Conservation (phyloP, 1,140 invertebrate genomes). For the Thaumatotibia leucotreta region DNA sequence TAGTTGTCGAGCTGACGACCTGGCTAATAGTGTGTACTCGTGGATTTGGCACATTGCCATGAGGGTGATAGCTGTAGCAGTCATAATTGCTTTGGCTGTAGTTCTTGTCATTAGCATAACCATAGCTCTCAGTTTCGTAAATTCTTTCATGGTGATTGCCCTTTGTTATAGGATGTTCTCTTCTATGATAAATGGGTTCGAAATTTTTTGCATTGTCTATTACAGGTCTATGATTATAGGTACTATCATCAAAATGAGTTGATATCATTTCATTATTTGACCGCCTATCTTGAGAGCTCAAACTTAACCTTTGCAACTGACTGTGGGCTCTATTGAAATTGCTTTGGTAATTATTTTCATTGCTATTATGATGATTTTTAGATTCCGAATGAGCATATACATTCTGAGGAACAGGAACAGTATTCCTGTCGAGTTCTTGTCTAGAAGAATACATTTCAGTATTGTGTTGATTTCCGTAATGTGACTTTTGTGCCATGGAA, state of each 20-base stretch:
- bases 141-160: slow-evolving; percentile 53
- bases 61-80: slow-evolving; percentile 62
- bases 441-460: slow-evolving; percentile 53
- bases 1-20: slow-evolving; percentile 68
- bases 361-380: slow-evolving; percentile 44
- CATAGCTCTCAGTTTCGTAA: slow-evolving; percentile 57
- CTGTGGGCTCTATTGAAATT: slow-evolving; percentile 50
- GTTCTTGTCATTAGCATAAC: slow-evolving; percentile 64
- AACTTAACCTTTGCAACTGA: slow-evolving; percentile 56
- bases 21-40: slow-evolving; percentile 66
- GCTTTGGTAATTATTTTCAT: slow-evolving; percentile 44
- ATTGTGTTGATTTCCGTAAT: slow-evolving; percentile 46
- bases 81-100: slow-evolving; percentile 64
- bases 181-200: slow-evolving; percentile 50
- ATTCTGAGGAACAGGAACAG: slow-evolving; percentile 37
- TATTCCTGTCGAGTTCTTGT: slow-evolving; percentile 44
- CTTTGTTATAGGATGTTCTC: slow-evolving; percentile 47
- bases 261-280: slow-evolving; percentile 51
- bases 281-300: slow-evolving; percentile 58
- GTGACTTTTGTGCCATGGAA: slow-evolving; percentile 39
- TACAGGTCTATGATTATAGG: slow-evolving; percentile 41
- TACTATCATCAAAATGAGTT: slow-evolving; percentile 52
- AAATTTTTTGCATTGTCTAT: slow-evolving; percentile 45
- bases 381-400: slow-evolving; percentile 46
- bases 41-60: slow-evolving; percentile 52